Evolutionary conservation across 2,113 vertebrate species (phyloP).

Genomic region (Platysternon megacephalum): DNA sequence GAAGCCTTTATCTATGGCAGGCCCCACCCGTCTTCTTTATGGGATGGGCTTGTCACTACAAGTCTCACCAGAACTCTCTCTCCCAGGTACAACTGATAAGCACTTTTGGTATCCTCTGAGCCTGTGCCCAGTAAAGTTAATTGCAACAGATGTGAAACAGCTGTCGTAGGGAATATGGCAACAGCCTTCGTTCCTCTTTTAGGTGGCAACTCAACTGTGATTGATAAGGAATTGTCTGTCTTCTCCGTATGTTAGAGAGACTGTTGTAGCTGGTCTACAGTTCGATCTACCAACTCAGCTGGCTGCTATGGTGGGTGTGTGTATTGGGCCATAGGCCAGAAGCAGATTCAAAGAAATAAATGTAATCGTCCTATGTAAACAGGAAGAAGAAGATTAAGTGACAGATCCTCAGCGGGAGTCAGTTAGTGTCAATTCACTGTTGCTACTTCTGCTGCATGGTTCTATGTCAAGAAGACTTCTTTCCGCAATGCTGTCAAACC

Average conservation of each 20-base stretch:
- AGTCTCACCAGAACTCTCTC: not conserved
- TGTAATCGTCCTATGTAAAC: not conserved
- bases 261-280: rapidly evolving
- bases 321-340: not conserved
- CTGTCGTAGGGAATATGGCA: rapidly evolving
- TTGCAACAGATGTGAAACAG: not conserved
- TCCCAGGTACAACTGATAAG: not conserved
- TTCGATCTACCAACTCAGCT: not conserved
- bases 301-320: not conserved
- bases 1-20: not conserved
- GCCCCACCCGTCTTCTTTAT: not conserved
- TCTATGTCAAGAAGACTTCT: not conserved
- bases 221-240: not conserved
- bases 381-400: not conserved
- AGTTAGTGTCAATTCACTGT: not conserved
- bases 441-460: not conserved
- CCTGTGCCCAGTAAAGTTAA: not conserved
- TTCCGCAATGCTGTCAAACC: not conserved
- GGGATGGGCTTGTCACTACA: not conserved
- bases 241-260: not conserved
- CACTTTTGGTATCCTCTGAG: not conserved
- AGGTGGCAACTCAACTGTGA: not conserved
- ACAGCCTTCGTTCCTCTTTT: not conserved
- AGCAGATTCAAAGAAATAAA: not conserved
- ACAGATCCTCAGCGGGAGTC: not conserved